Evolutionary conservation across 2,113 vertebrate genomes (phyloP).

Genomic region (Gadus chalcogrammus): DNA sequence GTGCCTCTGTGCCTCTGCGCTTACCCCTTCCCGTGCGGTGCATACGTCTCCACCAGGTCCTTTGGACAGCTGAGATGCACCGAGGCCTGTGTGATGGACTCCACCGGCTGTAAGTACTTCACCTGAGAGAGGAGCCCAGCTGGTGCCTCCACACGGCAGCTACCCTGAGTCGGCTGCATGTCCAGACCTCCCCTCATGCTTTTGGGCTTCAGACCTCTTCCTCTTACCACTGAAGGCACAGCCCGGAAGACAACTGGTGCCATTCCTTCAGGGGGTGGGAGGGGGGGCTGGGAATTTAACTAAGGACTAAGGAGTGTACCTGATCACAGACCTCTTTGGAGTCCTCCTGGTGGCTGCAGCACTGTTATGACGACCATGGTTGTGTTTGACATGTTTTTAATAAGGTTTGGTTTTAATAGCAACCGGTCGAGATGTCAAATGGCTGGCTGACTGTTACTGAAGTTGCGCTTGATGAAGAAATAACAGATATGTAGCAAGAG

Average conservation of each 20-base stretch:
- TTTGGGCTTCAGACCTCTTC: constrained; percentile 31
- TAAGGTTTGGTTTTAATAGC: constrained; percentile 32
- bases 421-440: constrained; percentile 42
- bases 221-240: constrained; percentile 32
- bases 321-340: too few relatives aligned
- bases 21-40: neutral
- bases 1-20: neutral
- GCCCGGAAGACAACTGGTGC: constrained; percentile 19
- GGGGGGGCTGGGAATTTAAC: neutral
- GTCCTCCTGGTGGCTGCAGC: constrained; percentile 40
- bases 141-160: constrained; percentile 2
- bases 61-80: constrained; percentile 88
- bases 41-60: constrained; percentile 71
- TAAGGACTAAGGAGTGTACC: too few relatives aligned
- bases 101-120: constrained; percentile 94
- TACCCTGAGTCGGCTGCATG: constrained; percentile 11
- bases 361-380: constrained; percentile 53
- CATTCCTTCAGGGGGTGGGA: constrained; percentile 16
- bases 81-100: constrained; percentile 88
- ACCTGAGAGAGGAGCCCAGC: constrained; percentile 73
- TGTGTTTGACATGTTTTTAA: constrained; percentile 20
- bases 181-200: constrained; percentile 26
- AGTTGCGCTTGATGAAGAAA: constrained; percentile 39
- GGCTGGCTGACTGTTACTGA: constrained; percentile 64
- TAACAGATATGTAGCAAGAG: constrained; percentile 34